Conservation (phyloP, 2,113 vertebrate species). For the Halichoeres trimaculatus region DNA sequence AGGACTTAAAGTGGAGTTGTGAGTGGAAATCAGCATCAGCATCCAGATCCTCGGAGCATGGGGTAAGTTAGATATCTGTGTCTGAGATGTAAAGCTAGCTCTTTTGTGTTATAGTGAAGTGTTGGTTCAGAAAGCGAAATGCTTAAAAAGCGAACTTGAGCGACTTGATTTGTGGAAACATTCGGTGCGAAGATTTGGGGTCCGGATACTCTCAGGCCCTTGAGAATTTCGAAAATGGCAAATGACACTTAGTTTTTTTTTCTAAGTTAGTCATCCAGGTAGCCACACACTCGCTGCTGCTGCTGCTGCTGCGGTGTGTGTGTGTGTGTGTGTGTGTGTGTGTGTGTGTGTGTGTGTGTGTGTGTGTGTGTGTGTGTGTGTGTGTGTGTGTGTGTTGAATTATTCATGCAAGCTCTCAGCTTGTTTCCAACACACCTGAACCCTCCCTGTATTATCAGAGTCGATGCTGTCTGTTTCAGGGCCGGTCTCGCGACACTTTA, state of each 20-base stretch:
- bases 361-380: not conserved
- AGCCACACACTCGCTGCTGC: no score
- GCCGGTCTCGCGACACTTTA: not conserved
- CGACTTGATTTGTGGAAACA: slow-evolving; percentile 1
- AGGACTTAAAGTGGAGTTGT: slow-evolving; percentile 26
- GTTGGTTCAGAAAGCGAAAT: slow-evolving; percentile 19
- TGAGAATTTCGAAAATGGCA: no score
- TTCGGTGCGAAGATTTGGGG: not conserved
- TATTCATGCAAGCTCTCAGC: slow-evolving; percentile 21
- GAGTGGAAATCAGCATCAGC: slow-evolving; percentile 38
- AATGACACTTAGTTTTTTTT: no score
- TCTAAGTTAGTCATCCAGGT: no score
- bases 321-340: slow-evolving; percentile 18
- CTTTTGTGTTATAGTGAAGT: slow-evolving; percentile 5
- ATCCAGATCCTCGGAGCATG: slow-evolving; percentile 70
- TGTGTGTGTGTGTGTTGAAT: slow-evolving; percentile 13
- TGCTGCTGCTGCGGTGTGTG: no score
- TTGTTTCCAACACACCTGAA: slow-evolving; percentile 38
- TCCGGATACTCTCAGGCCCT: not conserved
- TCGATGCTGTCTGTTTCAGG: not conserved
- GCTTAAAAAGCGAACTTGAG: slow-evolving; percentile 61
- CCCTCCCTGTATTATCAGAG: slow-evolving; percentile 18
- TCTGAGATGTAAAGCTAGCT: not conserved
- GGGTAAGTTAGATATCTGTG: slow-evolving; percentile 67
- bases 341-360: not conserved